Evolutionary conservation across 2,888 invertebrate species (phyloP).

Genomic region (Clivina fossor): DNA sequence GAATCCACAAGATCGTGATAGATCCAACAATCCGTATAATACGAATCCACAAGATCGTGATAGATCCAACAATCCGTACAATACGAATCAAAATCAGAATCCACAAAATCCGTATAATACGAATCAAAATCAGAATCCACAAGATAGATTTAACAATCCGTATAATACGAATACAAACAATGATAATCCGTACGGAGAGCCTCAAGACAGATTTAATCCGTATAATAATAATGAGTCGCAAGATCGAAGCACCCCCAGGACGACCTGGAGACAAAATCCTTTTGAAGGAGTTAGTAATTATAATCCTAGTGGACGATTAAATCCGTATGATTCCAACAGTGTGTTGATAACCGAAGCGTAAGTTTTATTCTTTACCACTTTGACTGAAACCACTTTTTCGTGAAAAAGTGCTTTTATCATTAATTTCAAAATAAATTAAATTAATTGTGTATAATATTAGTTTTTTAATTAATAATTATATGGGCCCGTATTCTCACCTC

Average conservation of each 20-base stretch:
- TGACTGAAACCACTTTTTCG: too few relatives aligned
- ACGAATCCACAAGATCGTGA: too few relatives aligned
- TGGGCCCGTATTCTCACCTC: too few relatives aligned
- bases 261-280: neutral
- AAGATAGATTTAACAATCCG: conserved; percentile 31
- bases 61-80: conserved; percentile 28
- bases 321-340: conserved; percentile 21
- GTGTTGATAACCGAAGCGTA: conserved; percentile 35
- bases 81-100: conserved; percentile 14
- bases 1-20: too few relatives aligned
- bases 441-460: too few relatives aligned
- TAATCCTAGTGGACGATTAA: neutral
- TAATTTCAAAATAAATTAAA: too few relatives aligned
- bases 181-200: conserved; percentile 24
- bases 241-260: neutral
- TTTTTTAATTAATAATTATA: too few relatives aligned
- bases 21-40: conserved; percentile 28
- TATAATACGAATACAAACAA: conserved; percentile 16
- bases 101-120: conserved; percentile 22
- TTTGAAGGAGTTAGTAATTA: neutral
- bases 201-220: conserved; percentile 22
- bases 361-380: too few relatives aligned
- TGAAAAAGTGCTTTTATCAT: too few relatives aligned
- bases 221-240: too few relatives aligned
- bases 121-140: conserved; percentile 34